Evolutionary conservation across 2,888 invertebrate species (phyloP), one percentile per base, ranked within the genome.

Genomic region (Bombylius discolor): DNA sequence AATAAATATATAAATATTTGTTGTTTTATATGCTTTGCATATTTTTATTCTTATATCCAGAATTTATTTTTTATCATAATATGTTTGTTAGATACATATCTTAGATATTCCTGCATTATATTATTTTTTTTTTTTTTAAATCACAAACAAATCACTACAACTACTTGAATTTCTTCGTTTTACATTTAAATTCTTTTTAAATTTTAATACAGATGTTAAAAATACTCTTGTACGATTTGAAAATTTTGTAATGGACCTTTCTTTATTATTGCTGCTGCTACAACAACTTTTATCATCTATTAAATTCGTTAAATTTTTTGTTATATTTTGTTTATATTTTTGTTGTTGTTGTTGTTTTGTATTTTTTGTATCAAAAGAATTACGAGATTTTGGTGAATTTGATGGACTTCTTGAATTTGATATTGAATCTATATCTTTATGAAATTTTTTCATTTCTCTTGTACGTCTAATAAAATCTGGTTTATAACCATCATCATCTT

Each of bases 111-210:
- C 23, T 23, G 23, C 23, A 23, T 23, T 23, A 23, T 23, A 23
- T 1, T 23, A n/a, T 23, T 39, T 39, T 39, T 39, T 9, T 39
- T 9, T 33, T 42, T 57, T 58, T 68, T 68, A 73, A 62, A 73
- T 73, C 58, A 70, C 73, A 63, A 73, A 73, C 53, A 73, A 62
- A 64, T 73, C 71, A 59, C 70, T 73, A 64, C 73, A 73, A 59
- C 69, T 71, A 53, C 68, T 70, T 5, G 74, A 72, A 58, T 66
- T 71, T 52, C 73, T 55, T 4, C 73, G 65, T 53, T 68, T 70
- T 50, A 70, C 67, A 56, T 68, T 68, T 47, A 70, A 63, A 55
- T 68, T 63, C 36, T 68, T 69, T 62, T 73, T 73, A 61, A 73
- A 72, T 54, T 70, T 68, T 59, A 73, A 55, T 47, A 73, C 69